phyloP scores from a whole-genome alignment of 2,888 invertebrate species.

The Syrista parreyssii region DNA sequence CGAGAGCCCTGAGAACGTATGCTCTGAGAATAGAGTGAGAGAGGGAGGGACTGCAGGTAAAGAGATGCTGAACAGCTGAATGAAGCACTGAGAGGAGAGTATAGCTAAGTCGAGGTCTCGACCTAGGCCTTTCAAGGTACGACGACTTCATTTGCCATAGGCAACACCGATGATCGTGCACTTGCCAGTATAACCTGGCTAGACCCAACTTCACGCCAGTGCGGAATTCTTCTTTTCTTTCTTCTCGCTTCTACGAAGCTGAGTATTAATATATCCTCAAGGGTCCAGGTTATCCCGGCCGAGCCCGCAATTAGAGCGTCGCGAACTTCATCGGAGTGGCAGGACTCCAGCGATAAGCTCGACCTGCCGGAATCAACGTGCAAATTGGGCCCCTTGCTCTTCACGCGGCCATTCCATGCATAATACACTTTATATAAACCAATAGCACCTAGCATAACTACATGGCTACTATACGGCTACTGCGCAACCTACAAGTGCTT shows the following conservation, averaged over 20 bases:
- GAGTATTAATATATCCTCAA: neutral
- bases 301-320: constrained; percentile 1
- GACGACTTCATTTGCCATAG: neutral
- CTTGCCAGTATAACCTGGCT: neutral
- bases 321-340: neutral
- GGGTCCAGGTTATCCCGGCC: neutral
- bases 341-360: neutral
- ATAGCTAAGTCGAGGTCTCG: neutral
- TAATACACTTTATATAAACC: neutral
- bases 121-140: neutral
- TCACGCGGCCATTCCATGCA: neutral
- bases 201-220: neutral
- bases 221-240: neutral
- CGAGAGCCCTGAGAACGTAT: constrained; percentile 16
- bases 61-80: neutral
- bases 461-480: neutral
- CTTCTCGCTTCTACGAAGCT: neutral
- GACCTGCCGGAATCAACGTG: constrained; percentile 1
- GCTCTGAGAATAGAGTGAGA: constrained; percentile 9
- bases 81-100: neutral
- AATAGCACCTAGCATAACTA: neutral
- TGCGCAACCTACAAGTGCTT: neutral
- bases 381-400: neutral
- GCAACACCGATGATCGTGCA: neutral
- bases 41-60: neutral